Evolutionary conservation across 2,113 vertebrate genomes (phyloP).

Genomic region (Syngnathus floridae): DNA sequence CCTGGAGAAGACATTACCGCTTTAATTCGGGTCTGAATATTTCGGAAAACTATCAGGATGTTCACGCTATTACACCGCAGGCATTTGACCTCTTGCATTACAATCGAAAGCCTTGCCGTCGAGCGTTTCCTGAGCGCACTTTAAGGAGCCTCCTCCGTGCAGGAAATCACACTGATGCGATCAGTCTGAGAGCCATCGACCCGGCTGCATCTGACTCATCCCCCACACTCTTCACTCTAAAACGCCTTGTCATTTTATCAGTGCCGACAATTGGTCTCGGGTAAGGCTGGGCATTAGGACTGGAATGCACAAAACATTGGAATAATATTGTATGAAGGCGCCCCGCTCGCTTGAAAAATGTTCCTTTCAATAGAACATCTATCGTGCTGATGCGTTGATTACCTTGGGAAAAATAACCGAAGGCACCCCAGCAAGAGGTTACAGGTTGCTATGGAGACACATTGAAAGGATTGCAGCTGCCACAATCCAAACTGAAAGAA

Average conservation of each 20-base stretch:
- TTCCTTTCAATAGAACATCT: not conserved
- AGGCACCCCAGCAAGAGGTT: slow-evolving; percentile 31
- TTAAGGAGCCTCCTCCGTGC: slow-evolving; percentile 7
- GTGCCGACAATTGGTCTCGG: slow-evolving; percentile 3
- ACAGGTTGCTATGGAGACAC: slow-evolving; percentile 52
- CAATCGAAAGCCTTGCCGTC: not conserved
- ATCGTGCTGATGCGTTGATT: slow-evolving; percentile 19
- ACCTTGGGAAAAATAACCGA: slow-evolving; percentile 22
- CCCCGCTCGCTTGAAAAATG: not conserved
- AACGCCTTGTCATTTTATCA: slow-evolving; percentile 28
- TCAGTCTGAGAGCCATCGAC: slow-evolving; percentile 37
- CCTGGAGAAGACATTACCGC: not conserved
- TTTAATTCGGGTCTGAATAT: not conserved
- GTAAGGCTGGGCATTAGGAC: not conserved
- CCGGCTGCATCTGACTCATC: slow-evolving; percentile 31
- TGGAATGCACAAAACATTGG: not conserved
- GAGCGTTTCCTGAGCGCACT: slow-evolving; percentile 5
- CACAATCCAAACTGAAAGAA: slow-evolving; percentile 18
- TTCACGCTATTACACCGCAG: not conserved
- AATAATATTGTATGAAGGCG: not conserved
- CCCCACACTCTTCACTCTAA: slow-evolving; percentile 33
- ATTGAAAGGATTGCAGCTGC: slow-evolving; percentile 28
- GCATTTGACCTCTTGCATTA: not conserved
- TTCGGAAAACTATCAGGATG: not conserved
- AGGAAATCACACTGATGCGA: slow-evolving; percentile 34